Evolutionary conservation across 2,797 vertebrate genomes (phyloP), one percentile per base, ranked within the genome.

Genomic region (Sebastiscus albofasciatus): DNA sequence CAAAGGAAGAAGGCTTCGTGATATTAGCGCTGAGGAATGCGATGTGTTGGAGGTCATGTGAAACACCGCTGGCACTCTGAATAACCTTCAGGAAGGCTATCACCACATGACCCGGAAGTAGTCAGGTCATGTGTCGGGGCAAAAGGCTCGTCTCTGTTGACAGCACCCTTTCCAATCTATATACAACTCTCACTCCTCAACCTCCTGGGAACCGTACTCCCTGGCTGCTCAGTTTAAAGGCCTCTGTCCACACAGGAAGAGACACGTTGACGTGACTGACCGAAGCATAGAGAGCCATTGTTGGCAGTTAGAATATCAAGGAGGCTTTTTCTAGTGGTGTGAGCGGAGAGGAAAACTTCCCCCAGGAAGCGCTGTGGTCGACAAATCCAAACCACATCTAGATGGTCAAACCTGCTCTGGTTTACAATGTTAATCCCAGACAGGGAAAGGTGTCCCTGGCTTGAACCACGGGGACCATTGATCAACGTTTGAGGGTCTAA

Each of bases 21-120:
- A 91, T 89, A 84, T 87, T 87, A 86, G 72, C 68, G 72, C 80
- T 73, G 49, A 87, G 91, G 92, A 93, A 91, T 92, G 92, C 33
- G 81, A 80, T 84, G 82, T 90, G 90, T 89, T 91, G 84, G 85
- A 88, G 94, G 93, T 94, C 94, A 91, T 95, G 94, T 95, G 95
- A 95, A 95, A 91, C 84, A 90, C 68, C 14, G 79, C 90, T 91
- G 92, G 91, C 93, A 92, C 90, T 90, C 91, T 75, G 83, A 90
- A 60, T 90, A 91, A 94, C 95, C 91, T 92, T 91, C 86, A 88
- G 77, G 81, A 88, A 87, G 87, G 90, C 89, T 89, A 89, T 90
- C 87, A 73, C 75, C 83, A 90, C 91, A 73, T 29, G 90, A 94
- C 93, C 93, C 89, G 93, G 93, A 95, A 94, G 90, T 89, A 78